Conservation (phyloP, 2,888 invertebrate species). For the Zaprionus bogoriensis region DNA sequence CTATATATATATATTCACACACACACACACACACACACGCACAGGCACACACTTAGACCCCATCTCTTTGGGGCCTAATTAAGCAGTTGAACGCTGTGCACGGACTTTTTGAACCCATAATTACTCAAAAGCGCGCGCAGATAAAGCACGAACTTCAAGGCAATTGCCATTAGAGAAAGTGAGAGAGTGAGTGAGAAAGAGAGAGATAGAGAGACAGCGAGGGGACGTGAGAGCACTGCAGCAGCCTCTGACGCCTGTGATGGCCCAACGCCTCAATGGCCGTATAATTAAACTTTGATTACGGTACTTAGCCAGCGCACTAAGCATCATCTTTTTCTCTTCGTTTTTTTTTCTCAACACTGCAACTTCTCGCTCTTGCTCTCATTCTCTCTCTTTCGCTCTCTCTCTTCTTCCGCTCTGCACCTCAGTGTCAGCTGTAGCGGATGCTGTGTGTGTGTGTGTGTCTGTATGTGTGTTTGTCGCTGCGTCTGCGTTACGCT, state of each 20-base stretch:
- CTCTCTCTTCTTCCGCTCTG: slow-evolving; percentile 36
- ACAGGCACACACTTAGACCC: neutral
- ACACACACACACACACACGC: no score
- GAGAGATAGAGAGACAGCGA: no score
- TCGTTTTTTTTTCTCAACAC: slow-evolving; percentile 8
- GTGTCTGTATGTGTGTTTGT: no score
- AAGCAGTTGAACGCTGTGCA: slow-evolving; percentile 57
- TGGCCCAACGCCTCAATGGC: slow-evolving; percentile 64
- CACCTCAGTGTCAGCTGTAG: no score
- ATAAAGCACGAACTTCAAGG: slow-evolving; percentile 62
- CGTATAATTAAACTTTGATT: slow-evolving; percentile 75
- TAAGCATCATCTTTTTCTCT: slow-evolving; percentile 43
- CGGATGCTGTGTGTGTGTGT: no score
- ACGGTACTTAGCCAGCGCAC: slow-evolving; percentile 72
- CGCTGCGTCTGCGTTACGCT: no score
- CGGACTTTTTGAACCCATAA: slow-evolving; percentile 58
- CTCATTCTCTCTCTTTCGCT: neutral
- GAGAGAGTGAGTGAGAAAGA: no score
- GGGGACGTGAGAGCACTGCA: no score
- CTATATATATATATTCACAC: slow-evolving; percentile 2
- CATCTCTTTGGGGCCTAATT: slow-evolving; percentile 56
- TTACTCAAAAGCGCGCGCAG: slow-evolving; percentile 66
- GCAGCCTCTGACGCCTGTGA: slow-evolving; percentile 17
- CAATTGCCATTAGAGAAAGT: slow-evolving; percentile 31
- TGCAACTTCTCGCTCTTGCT: neutral